Percentiles rank a stretch among this genome's conserved stretches.
phyloP scores from a whole-genome alignment of 2,888 invertebrate genomes.

The Eilema caniola region DNA sequence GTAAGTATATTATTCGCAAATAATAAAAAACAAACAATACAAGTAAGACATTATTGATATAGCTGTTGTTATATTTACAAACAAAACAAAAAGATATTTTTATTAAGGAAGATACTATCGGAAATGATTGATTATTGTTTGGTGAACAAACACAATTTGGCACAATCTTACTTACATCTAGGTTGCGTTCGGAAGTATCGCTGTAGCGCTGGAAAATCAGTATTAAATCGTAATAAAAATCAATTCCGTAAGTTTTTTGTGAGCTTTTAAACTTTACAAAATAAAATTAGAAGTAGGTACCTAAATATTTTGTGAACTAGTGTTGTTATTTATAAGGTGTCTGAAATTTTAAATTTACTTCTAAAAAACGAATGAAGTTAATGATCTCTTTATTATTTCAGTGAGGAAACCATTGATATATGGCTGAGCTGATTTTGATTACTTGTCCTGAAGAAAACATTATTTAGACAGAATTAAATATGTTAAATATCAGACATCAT shows the following conservation, averaged over 20 bases:
- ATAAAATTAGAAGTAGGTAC: not conserved
- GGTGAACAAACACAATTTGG: conserved; percentile 69
- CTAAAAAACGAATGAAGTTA: not conserved
- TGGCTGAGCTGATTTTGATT: no score
- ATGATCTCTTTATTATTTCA: not conserved
- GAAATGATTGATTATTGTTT: conserved; percentile 77
- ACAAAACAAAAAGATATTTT: conserved; percentile 53
- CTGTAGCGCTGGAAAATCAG: conserved; percentile 52
- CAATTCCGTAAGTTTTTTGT: not conserved
- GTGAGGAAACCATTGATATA: not conserved
- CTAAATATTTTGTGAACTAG: no score
- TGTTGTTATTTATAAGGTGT: not conserved
- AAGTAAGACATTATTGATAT: conserved; percentile 37
- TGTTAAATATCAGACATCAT: no score
- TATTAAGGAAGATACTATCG: conserved; percentile 53
- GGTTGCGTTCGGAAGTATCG: conserved; percentile 63
- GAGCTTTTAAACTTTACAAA: not conserved
- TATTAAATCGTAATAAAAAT: conserved; percentile 14
- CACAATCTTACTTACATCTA: conserved; percentile 79
- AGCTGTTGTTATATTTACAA: conserved; percentile 27
- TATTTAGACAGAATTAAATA: not conserved
- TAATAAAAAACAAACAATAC: conserved; percentile 17
- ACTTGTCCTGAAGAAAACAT: not conserved
- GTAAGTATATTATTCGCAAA: no score
- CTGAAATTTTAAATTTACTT: not conserved